phyloP scores from a whole-genome alignment of 2,888 invertebrate genomes.

The Entomobrya multifasciata region DNA sequence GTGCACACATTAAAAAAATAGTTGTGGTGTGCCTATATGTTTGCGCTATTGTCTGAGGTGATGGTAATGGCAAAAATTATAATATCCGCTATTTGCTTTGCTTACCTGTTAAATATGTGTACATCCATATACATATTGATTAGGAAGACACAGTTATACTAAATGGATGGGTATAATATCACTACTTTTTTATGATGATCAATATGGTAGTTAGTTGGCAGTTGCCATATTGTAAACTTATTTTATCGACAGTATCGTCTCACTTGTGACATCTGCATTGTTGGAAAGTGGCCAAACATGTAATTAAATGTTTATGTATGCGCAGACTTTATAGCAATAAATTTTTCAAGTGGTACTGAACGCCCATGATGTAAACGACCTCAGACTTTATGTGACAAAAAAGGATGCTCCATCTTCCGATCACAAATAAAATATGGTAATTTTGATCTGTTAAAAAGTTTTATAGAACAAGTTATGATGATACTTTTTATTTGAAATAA shows the following conservation, averaged over 20 bases:
- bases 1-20: background rate
- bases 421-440: too few species aligned
- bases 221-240: background rate
- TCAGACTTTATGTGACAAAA: constrained; percentile 72
- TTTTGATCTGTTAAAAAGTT: too few species aligned
- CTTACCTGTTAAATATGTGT: too few species aligned
- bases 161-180: too few species aligned
- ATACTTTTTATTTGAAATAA: too few species aligned
- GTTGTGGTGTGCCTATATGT: constrained; percentile 16
- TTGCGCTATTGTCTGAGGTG: background rate
- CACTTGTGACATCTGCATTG: constrained; percentile 36
- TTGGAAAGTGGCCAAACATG: constrained; percentile 67
- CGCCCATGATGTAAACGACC: constrained; percentile 69
- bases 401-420: constrained; percentile 46
- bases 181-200: constrained; percentile 32
- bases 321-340: background rate
- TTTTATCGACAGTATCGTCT: constrained; percentile 65
- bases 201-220: background rate
- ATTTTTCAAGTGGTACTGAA: constrained; percentile 31
- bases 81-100: background rate
- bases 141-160: too few species aligned
- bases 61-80: background rate
- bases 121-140: too few species aligned
- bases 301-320: constrained; percentile 49
- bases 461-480: too few species aligned